Evolutionary conservation across 1,140 invertebrate genomes (phyloP).

Genomic region (Eueides isabella): DNA sequence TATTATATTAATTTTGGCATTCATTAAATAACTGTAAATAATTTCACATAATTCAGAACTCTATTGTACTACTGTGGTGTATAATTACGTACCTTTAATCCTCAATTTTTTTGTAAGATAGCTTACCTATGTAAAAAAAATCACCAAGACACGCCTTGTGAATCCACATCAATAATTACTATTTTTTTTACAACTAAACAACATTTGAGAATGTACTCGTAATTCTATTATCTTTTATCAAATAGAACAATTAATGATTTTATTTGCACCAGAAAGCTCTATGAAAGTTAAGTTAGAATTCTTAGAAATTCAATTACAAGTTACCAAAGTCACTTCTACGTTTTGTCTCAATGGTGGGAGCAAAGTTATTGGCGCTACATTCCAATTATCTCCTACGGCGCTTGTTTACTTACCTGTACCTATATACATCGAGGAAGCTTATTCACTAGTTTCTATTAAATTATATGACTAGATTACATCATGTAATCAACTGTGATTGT

Average conservation of each 20-base stretch:
- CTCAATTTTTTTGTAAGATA: not conserved
- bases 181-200: not conserved
- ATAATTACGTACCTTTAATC: too few relatives aligned
- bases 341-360: conserved; percentile 16
- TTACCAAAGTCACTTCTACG: conserved; percentile 14
- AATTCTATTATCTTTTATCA: too few relatives aligned
- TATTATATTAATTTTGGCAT: not conserved
- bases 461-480: conserved; percentile 1
- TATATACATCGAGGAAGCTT: not conserved
- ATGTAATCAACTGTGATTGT: not conserved
- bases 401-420: conserved; percentile 3
- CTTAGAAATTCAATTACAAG: conserved; percentile 26
- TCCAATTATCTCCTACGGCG: conserved; percentile 14
- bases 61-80: too few relatives aligned
- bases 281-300: conserved; percentile 6
- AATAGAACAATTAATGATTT: not conserved
- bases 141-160: not conserved
- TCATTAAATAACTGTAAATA: too few relatives aligned
- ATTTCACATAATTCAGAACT: too few relatives aligned
- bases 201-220: too few relatives aligned
- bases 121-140: not conserved
- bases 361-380: conserved; percentile 13
- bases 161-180: not conserved
- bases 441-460: conserved; percentile 9
- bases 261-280: not conserved